Percentiles rank a stretch among this genome's conserved stretches.
These are phyloP conservation scores for Myripristis murdjan DNA, from an alignment of 2,797 vertebrate species.

Conservation along the genomic window DNA sequence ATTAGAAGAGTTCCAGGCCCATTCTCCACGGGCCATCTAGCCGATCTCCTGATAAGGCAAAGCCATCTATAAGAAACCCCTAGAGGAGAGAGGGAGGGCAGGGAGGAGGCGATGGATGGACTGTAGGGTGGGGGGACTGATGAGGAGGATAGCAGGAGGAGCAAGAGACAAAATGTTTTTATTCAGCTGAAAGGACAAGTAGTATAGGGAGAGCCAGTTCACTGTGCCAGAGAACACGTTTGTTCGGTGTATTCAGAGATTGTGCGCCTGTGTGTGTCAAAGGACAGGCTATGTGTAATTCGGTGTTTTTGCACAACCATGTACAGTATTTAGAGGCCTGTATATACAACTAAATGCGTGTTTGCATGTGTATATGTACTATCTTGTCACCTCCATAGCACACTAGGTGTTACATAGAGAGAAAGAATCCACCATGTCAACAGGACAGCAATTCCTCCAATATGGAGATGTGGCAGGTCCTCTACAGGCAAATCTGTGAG, in stretches of 20 bases:
- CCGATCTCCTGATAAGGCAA: conserved; percentile 70
- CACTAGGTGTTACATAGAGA: too few species aligned
- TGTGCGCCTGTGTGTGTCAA: too few species aligned
- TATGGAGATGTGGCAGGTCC: too few species aligned
- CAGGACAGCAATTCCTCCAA: too few species aligned
- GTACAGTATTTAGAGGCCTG: background rate
- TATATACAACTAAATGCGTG: too few species aligned
- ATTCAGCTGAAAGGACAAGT: conserved; percentile 34
- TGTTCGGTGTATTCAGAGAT: background rate
- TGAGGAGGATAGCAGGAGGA: conserved; percentile 56
- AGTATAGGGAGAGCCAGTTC: conserved; percentile 18
- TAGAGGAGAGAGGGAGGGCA: conserved; percentile 46
- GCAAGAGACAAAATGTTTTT: conserved; percentile 53
- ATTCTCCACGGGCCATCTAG: conserved; percentile 74
- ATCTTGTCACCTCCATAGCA: too few species aligned
- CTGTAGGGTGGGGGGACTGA: conserved; percentile 57
- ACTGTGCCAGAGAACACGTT: conserved; percentile 14
- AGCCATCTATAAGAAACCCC: conserved; percentile 68
- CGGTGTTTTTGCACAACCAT: too few species aligned
- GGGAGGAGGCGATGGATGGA: conserved; percentile 53
- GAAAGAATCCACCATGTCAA: too few species aligned
- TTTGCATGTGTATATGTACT: too few species aligned
- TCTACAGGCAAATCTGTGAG: too few species aligned
- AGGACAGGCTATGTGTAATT: too few species aligned
- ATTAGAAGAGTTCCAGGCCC: conserved; percentile 65